These are phyloP conservation scores for Rattus rattus DNA, from an alignment of 2,113 vertebrate species.

Conservation along the genomic window DNA sequence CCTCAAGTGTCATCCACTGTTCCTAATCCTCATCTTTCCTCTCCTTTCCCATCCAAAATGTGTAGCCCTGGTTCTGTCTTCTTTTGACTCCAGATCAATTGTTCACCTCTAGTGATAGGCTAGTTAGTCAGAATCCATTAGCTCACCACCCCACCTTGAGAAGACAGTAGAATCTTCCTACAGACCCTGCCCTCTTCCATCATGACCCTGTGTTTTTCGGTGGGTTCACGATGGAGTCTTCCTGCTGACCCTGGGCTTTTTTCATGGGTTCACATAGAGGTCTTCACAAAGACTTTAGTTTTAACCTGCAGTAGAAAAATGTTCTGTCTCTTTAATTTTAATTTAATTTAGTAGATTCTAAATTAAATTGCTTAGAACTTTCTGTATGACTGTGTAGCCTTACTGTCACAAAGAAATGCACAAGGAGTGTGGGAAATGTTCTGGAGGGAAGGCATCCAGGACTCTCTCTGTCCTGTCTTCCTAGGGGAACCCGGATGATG, in stretches of 20 bases:
- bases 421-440: conserved; percentile 72
- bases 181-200: neutral
- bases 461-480: neutral
- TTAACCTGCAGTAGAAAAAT: conserved; percentile 77
- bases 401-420: conserved; percentile 76
- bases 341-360: conserved; percentile 77
- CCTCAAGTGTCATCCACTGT: neutral
- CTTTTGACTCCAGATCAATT: neutral
- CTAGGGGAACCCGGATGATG: neutral
- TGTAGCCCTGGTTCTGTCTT: neutral
- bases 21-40: neutral
- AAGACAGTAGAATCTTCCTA: conserved; percentile 67
- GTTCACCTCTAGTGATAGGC: neutral
- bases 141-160: conserved; percentile 52
- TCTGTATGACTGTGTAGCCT: conserved; percentile 77
- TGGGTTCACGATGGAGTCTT: conserved; percentile 16
- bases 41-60: neutral
- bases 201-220: neutral
- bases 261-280: neutral
- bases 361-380: conserved; percentile 82
- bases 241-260: neutral
- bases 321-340: conserved; percentile 60
- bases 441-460: neutral
- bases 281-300: conserved; percentile 45
- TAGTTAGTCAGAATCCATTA: conserved; percentile 51